These are phyloP conservation scores for Zosterops lateralis DNA, from an alignment of 2,113 vertebrate species.

Conservation along the genomic window DNA sequence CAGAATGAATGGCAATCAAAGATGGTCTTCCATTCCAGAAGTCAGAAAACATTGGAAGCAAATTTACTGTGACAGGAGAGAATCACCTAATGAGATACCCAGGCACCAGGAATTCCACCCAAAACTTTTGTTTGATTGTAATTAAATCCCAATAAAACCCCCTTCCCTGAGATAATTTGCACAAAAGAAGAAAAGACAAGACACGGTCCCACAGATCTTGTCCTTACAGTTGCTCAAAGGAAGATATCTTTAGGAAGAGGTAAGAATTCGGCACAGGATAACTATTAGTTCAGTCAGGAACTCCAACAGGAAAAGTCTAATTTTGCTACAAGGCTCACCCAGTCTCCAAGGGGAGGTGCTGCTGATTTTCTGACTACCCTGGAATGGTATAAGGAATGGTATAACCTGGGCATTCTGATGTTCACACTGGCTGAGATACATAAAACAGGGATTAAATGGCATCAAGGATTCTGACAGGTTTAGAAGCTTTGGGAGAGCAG, in stretches of 20 bases:
- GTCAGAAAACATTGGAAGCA: not conserved
- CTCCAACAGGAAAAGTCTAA: not conserved
- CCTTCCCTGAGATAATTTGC: not conserved
- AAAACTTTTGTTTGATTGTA: not conserved
- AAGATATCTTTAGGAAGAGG: not conserved
- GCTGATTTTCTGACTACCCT: not conserved
- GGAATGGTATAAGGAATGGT: accelerated
- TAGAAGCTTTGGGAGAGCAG: not conserved
- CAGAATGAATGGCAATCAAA: not conserved
- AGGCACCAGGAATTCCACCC: not conserved
- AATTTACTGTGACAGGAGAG: not conserved
- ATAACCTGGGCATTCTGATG: accelerated
- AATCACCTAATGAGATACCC: not conserved
- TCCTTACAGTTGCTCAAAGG: not conserved
- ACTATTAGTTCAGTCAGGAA: not conserved
- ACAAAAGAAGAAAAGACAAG: not conserved
- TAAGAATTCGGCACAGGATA: not conserved
- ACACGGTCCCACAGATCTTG: not conserved
- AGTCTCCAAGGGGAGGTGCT: not conserved
- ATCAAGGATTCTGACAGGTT: not conserved
- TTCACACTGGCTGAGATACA: not conserved
- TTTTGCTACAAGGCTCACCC: not conserved
- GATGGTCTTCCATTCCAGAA: not conserved
- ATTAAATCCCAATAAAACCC: not conserved
- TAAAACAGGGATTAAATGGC: not conserved